These are phyloP conservation scores for Hydractinia echinata DNA, from an alignment of 30 jellyfish, hydroid and myxozoan species.

Conservation along the genomic window DNA sequence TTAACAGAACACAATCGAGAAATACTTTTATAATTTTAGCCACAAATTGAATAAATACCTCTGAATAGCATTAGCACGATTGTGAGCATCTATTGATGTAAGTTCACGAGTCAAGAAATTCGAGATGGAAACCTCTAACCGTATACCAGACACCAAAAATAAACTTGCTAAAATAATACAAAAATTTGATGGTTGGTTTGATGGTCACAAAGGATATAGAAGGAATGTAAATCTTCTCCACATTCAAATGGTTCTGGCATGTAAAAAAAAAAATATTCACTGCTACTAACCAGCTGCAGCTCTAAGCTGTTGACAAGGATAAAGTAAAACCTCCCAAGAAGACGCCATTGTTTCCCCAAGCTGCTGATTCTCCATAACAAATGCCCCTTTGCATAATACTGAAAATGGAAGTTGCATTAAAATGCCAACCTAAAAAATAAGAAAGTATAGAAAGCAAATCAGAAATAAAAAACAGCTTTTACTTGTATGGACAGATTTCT, in stretches of 20 bases:
- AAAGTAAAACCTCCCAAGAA: slow-evolving; percentile 76
- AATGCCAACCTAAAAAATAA: slow-evolving; percentile 45
- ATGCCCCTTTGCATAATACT: slow-evolving; percentile 72
- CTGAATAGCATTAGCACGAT: slow-evolving; percentile 61
- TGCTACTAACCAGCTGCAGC: slow-evolving; percentile 67
- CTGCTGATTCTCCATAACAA: slow-evolving; percentile 59
- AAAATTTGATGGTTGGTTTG: not conserved
- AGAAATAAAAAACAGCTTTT: too few relatives aligned
- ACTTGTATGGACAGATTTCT: too few relatives aligned
- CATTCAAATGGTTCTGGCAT: too few relatives aligned
- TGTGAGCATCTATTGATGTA: slow-evolving; percentile 47
- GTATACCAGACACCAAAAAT: slow-evolving; percentile 60
- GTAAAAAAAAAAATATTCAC: too few relatives aligned
- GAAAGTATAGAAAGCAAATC: not conserved
- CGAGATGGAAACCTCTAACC: slow-evolving; percentile 51
- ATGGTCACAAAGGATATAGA: not conserved
- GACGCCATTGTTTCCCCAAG: slow-evolving; percentile 62
- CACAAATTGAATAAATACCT: slow-evolving; percentile 29
- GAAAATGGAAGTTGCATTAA: slow-evolving; percentile 68
- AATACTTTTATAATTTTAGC: not conserved
- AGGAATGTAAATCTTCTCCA: too few relatives aligned
- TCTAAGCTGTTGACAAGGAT: slow-evolving; percentile 63
- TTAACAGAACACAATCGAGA: not conserved
- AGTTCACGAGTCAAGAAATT: slow-evolving; percentile 61
- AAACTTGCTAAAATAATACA: slow-evolving; percentile 51